These are phyloP conservation scores for Galeruca laticollis DNA, from an alignment of 2,888 invertebrate species.

Conservation along the genomic window DNA sequence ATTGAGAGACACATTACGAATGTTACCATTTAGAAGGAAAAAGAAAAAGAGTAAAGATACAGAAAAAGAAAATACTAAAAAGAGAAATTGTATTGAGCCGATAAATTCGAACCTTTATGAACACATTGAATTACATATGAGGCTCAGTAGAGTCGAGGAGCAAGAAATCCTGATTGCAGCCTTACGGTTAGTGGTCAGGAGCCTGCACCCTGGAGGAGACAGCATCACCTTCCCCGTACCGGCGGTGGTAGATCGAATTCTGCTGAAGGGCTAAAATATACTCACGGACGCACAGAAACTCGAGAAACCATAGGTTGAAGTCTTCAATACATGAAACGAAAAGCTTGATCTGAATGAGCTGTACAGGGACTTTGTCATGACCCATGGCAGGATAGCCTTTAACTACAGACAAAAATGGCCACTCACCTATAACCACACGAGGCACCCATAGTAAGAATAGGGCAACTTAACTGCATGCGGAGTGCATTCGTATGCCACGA, in stretches of 20 bases:
- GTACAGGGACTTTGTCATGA: no score
- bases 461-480: no score
- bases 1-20: no score
- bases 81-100: no score
- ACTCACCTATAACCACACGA: no score
- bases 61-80: no score
- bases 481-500: no score
- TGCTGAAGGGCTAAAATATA: neutral
- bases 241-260: neutral
- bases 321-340: neutral
- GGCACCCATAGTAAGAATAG: no score
- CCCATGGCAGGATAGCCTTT: neutral
- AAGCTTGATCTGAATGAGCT: neutral
- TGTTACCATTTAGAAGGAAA: no score
- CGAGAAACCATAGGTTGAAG: neutral
- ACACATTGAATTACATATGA: slow-evolving; percentile 35
- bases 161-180: neutral
- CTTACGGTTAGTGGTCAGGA: neutral
- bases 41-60: no score
- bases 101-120: no score
- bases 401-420: no score
- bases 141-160: slow-evolving; percentile 2
- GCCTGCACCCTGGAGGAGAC: slow-evolving; percentile 3
- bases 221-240: slow-evolving; percentile 5
- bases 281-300: neutral